Evolutionary conservation across 2,888 invertebrate species (phyloP), one percentile per base, ranked within the genome.

Genomic region (Melanargia galathea): DNA sequence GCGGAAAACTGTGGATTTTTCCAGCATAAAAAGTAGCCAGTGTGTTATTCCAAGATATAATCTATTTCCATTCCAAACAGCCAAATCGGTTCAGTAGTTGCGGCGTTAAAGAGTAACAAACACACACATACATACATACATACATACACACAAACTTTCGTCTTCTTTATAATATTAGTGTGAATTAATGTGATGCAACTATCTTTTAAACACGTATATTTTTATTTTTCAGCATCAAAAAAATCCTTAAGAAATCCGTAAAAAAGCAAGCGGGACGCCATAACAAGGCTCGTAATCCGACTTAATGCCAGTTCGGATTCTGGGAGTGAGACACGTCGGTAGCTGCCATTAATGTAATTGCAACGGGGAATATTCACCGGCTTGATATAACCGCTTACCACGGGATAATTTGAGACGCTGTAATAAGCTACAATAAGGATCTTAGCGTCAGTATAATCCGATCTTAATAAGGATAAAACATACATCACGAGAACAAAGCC

Each of bases 321-420:
- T 63, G 64, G 63, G 69, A 71, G 71, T 72, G 74, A 75, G 75
- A 75, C 71, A 72, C 61, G 63, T 65, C 70, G 71, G 70, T 74
- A 73, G 72, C 72, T 65, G 63, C 78, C 75, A 78, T 80, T 78
- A 78, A 74, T 65, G 73, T 80, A 80, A 80, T 80, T 77, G 75
- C 75, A 71, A 71, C 73, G 73, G 76, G n/a, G 77, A 79, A 80
- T 80, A 80, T 80, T 80, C 78, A 78, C 20, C 57, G 30, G 57
- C 30, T 45, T 13, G 57, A 57, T 45, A 57, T 57, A 46, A 30
- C 16, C 45, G 43, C 57, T 43, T 26, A 45, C 45, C 57, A 30
- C 30, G 18, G 43, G 45, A 46, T 57, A 26, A 57, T 57, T 57
- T 57, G 26, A 45, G 56, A 30, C 13, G 18, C 57, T 46, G 26